Conservation (phyloP, 1,140 invertebrate species). For the Conopomorpha cramerella region DNA sequence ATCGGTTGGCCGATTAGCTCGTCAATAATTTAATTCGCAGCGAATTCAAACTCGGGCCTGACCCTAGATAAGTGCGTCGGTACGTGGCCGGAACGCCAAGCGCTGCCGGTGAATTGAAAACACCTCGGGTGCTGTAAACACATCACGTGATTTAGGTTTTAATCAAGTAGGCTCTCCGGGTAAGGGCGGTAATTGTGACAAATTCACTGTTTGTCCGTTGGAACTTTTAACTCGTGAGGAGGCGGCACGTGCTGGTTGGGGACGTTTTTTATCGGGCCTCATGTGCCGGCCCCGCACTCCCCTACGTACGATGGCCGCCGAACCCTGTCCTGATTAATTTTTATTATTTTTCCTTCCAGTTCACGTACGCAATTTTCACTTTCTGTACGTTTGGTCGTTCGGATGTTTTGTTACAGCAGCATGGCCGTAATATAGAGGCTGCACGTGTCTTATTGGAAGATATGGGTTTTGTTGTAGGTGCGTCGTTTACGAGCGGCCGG, state of each 20-base stretch:
- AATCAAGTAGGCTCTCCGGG: conserved; percentile 55
- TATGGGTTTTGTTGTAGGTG: conserved; percentile 13
- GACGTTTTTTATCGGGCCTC: conserved; percentile 54
- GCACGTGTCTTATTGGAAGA: no score
- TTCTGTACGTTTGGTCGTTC: conserved; percentile 28
- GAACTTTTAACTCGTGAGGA: conserved; percentile 59
- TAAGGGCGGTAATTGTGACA: conserved; percentile 56
- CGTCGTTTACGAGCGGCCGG: conserved; percentile 9
- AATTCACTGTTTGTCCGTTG: conserved; percentile 59
- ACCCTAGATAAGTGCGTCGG: conserved; percentile 38
- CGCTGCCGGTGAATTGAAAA: conserved; percentile 47
- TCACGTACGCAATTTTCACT: conserved; percentile 59
- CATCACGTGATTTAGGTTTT: conserved; percentile 61
- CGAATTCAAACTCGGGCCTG: conserved; percentile 44
- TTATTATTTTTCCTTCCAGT: conserved; percentile 58
- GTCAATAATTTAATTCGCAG: conserved; percentile 56
- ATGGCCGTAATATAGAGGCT: not conserved
- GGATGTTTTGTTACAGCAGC: conserved; percentile 10
- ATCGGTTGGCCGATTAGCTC: conserved; percentile 38
- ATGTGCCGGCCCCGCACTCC: conserved; percentile 22
- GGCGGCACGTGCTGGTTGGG: conserved; percentile 38
- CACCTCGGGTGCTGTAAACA: conserved; percentile 58
- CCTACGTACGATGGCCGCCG: conserved; percentile 20
- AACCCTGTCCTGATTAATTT: conserved; percentile 54
- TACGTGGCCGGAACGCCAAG: conserved; percentile 53